Conservation (phyloP, 2,888 invertebrate genomes). For the Heliothis peltigera region DNA sequence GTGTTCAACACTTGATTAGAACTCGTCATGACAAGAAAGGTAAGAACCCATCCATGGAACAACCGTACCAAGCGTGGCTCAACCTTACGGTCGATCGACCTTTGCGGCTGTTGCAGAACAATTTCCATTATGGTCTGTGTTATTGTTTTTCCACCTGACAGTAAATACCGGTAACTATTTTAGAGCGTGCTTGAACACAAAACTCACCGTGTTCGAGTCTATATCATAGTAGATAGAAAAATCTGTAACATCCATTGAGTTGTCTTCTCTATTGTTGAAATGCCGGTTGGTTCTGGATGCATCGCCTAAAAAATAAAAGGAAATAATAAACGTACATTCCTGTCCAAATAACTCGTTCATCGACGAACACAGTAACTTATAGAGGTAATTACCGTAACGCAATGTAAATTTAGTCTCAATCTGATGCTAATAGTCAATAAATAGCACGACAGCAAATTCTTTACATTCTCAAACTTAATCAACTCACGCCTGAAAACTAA, state of each 20-base stretch:
- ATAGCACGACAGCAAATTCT: slow-evolving; percentile 23
- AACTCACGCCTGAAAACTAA: slow-evolving; percentile 12
- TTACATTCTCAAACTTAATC: slow-evolving; percentile 21
- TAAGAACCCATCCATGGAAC: too few relatives aligned
- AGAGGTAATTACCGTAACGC: slow-evolving; percentile 32
- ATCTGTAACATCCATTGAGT: slow-evolving; percentile 84
- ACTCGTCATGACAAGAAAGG: too few relatives aligned
- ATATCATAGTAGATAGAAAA: slow-evolving; percentile 86
- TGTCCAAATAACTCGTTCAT: slow-evolving; percentile 3
- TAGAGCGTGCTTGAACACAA: neutral
- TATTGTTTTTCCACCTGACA: neutral
- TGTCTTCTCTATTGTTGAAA: slow-evolving; percentile 67
- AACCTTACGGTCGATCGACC: too few relatives aligned
- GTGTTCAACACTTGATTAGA: neutral
- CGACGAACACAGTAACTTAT: slow-evolving; percentile 9
- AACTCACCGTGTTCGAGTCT: slow-evolving; percentile 82
- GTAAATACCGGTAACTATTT: neutral
- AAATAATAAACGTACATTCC: slow-evolving; percentile 14
- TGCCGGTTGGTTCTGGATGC: slow-evolving; percentile 48
- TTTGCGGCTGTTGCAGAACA: neutral
- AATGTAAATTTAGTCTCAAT: slow-evolving; percentile 31
- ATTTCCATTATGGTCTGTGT: neutral
- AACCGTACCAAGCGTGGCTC: too few relatives aligned
- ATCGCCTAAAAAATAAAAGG: slow-evolving; percentile 41
- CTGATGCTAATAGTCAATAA: slow-evolving; percentile 21